Percentiles rank a stretch among this genome's conserved stretches.
Conservation (phyloP, 2,888 invertebrate genomes). For the Tenodera sinensis region DNA sequence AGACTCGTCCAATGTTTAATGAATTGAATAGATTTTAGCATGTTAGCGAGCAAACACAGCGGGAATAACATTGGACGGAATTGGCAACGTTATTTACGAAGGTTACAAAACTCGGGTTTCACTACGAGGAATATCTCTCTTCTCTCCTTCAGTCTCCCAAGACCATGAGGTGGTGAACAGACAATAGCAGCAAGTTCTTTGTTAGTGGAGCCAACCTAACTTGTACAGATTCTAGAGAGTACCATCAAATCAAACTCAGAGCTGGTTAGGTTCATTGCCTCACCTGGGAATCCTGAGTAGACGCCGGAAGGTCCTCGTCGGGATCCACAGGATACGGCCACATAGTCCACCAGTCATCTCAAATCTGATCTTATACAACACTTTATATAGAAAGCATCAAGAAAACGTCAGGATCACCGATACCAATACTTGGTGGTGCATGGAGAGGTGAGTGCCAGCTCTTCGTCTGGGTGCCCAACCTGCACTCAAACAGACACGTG, state of each 20-base stretch:
- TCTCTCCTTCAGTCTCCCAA: too few species aligned
- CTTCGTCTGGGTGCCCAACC: background rate
- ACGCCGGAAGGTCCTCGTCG: slow-evolving; percentile 41
- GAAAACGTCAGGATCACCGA: background rate
- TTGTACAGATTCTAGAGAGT: too few species aligned
- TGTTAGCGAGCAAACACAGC: too few species aligned
- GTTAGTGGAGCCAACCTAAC: too few species aligned
- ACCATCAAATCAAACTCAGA: background rate
- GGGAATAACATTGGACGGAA: too few species aligned
- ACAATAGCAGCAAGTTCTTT: too few species aligned
- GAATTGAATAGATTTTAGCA: too few species aligned
- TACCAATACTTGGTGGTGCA: background rate
- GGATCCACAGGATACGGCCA: slow-evolving; percentile 26
- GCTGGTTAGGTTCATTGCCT: slow-evolving; percentile 31
- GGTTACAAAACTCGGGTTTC: too few species aligned
- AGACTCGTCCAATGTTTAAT: too few species aligned
- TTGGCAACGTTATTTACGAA: too few species aligned
- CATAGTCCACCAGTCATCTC: slow-evolving; percentile 1
- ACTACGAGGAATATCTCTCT: too few species aligned
- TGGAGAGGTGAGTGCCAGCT: background rate
- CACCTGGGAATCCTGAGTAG: slow-evolving; percentile 44
- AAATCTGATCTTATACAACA: background rate
- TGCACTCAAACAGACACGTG: background rate
- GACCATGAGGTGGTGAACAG: too few species aligned
- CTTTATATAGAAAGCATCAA: background rate